Evolutionary conservation across 2,888 invertebrate genomes (phyloP).

Genomic region (Glaucopsyche alexis): DNA sequence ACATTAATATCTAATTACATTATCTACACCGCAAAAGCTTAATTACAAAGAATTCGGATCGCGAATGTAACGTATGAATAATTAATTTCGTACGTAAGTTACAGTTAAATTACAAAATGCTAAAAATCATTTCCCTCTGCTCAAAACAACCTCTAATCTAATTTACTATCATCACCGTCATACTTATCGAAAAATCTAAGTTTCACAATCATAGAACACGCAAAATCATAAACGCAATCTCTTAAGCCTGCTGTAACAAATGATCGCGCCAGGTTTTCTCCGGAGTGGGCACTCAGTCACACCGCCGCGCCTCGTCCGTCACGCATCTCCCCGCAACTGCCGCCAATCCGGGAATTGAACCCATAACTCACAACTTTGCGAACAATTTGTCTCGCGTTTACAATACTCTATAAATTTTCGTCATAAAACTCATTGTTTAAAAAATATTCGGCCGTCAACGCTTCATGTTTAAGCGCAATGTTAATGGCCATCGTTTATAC

Average conservation of each 20-base stretch:
- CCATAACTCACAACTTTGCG: slow-evolving; percentile 43
- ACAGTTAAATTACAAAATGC: too few species aligned
- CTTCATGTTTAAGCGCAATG: background rate
- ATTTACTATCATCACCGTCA: too few species aligned
- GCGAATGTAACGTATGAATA: too few species aligned
- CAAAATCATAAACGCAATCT: slow-evolving; percentile 20
- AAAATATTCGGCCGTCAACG: slow-evolving; percentile 29
- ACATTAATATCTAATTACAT: background rate
- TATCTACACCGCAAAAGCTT: too few species aligned
- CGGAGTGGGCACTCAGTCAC: slow-evolving; percentile 42
- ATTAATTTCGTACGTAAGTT: too few species aligned
- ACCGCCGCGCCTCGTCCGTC: slow-evolving; percentile 44
- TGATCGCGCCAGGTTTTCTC: slow-evolving; percentile 19
- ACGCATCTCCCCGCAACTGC: slow-evolving; percentile 40
- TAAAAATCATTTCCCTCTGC: too few species aligned
- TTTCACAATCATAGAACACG: background rate
- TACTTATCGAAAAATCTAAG: background rate
- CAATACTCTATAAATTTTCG: slow-evolving; percentile 35
- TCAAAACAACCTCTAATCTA: too few species aligned
- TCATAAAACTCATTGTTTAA: slow-evolving; percentile 31
- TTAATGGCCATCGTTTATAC: slow-evolving; percentile 26
- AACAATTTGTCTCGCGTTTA: slow-evolving; percentile 44
- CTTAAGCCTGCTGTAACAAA: slow-evolving; percentile 26
- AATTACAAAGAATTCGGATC: too few species aligned
- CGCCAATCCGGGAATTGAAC: slow-evolving; percentile 42